Percentiles rank a stretch among this genome's conserved stretches.
phyloP scores from a whole-genome alignment of 2,113 vertebrate species.

The Pungitius pungitius region DNA sequence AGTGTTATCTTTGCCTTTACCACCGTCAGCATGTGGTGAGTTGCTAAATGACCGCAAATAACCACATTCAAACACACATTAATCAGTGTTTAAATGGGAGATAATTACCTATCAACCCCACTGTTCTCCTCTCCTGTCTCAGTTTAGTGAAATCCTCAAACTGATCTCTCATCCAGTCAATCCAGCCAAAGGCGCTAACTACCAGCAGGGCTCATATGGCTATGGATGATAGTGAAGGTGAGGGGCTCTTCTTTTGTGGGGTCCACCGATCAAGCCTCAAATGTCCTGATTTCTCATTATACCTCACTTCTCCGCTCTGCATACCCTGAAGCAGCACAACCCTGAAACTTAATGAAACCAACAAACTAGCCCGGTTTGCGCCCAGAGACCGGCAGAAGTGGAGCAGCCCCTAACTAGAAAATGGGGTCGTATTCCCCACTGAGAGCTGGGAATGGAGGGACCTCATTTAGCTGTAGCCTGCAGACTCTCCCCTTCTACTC shows the following conservation, averaged over 20 bases:
- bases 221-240: neutral
- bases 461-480: slow-evolving; percentile 82
- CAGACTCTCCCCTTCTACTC: slow-evolving; percentile 62
- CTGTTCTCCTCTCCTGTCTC: neutral
- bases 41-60: slow-evolving; percentile 28
- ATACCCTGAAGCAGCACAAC: slow-evolving; percentile 69
- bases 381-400: slow-evolving; percentile 78
- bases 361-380: slow-evolving; percentile 65
- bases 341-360: slow-evolving; percentile 73
- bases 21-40: slow-evolving; percentile 5
- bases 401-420: slow-evolving; percentile 77
- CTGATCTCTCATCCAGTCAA: slow-evolving; percentile 30
- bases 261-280: slow-evolving; percentile 52
- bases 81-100: slow-evolving; percentile 18
- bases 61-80: slow-evolving; percentile 18
- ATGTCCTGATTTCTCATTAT: slow-evolving; percentile 57
- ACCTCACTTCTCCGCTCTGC: slow-evolving; percentile 57
- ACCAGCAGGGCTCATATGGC: slow-evolving; percentile 21
- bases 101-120: slow-evolving; percentile 18
- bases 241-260: slow-evolving; percentile 38
- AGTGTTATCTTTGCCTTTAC: slow-evolving; percentile 28
- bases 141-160: slow-evolving; percentile 20
- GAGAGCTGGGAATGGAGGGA: slow-evolving; percentile 75
- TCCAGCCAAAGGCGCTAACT: slow-evolving; percentile 27
- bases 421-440: slow-evolving; percentile 83